Evolutionary conservation across 2,797 vertebrate species (phyloP).

Genomic region (Limnodromus scolopaceus): DNA sequence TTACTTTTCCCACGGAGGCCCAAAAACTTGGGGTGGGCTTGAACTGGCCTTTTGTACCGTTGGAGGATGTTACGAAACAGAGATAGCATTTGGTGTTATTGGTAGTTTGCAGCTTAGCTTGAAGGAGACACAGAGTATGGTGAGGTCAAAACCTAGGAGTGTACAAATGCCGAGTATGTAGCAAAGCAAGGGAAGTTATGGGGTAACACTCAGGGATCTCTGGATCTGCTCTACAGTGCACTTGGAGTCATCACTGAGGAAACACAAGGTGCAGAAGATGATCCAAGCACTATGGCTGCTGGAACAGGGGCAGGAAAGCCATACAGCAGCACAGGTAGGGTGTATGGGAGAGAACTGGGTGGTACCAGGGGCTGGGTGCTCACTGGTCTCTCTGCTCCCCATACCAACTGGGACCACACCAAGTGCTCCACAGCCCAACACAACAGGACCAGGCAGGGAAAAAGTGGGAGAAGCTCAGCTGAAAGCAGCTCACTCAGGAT

Average conservation of each 20-base stretch:
- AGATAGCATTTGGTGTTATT: conserved; percentile 82
- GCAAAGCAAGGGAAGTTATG: background rate
- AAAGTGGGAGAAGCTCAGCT: background rate
- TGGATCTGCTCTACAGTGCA: background rate
- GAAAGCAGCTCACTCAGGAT: background rate
- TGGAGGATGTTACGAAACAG: conserved; percentile 89
- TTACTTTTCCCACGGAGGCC: conserved; percentile 87
- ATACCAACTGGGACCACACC: background rate
- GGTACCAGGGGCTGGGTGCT: fast-evolving
- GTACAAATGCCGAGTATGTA: conserved; percentile 72
- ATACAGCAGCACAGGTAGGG: fast-evolving
- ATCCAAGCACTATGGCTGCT: background rate
- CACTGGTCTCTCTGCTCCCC: background rate
- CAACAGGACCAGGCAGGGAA: background rate
- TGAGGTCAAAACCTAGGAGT: conserved; percentile 90
- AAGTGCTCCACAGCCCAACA: background rate
- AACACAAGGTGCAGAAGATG: background rate
- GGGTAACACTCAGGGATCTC: background rate
- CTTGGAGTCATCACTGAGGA: background rate
- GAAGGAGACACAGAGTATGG: conserved; percentile 87
- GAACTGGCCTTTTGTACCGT: conserved; percentile 91
- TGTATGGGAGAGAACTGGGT: background rate
- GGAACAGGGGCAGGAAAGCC: background rate
- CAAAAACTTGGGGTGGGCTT: conserved; percentile 88
- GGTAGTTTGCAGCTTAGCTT: conserved; percentile 88